phyloP scores from a whole-genome alignment of 2,113 vertebrate species.

The Cochlearius cochlearius region DNA sequence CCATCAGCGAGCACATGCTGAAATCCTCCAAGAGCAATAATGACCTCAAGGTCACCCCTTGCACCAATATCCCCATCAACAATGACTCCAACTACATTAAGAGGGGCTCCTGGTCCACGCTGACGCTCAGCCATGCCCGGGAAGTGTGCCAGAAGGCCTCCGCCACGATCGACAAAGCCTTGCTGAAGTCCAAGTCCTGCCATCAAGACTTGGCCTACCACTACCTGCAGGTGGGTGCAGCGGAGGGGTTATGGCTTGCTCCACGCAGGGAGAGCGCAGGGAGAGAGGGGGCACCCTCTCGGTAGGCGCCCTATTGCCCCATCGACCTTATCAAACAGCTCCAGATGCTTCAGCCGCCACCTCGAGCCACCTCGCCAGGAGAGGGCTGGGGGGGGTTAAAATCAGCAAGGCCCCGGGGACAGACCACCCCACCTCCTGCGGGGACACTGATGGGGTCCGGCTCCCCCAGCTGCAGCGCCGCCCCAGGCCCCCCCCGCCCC shows the following conservation, averaged over 20 bases:
- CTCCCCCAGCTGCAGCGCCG: not conserved
- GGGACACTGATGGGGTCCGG: not conserved
- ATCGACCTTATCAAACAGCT: not conserved
- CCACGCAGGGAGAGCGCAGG: accelerated
- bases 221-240: slow-evolving; percentile 88
- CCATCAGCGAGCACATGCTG: slow-evolving; percentile 92
- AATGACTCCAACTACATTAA: slow-evolving; percentile 88
- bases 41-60: slow-evolving; percentile 75
- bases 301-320: accelerated
- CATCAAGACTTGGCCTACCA: slow-evolving; percentile 94
- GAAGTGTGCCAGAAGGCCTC: slow-evolving; percentile 94
- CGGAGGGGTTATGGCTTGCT: not conserved
- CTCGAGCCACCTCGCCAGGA: not conserved
- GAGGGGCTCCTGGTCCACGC: slow-evolving; percentile 93
- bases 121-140: slow-evolving; percentile 92
- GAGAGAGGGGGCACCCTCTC: not conserved
- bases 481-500: not conserved
- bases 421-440: accelerated
- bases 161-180: slow-evolving; percentile 91
- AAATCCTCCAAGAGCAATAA: slow-evolving; percentile 94
- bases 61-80: slow-evolving; percentile 76
- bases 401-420: not conserved
- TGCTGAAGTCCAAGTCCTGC: slow-evolving; percentile 97
- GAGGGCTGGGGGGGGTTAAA: not conserved
- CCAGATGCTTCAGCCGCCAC: not conserved